Evolutionary conservation across 2,888 invertebrate genomes (phyloP), one percentile per base, ranked within the genome.

Genomic region (Metopia argyrocephala): DNA sequence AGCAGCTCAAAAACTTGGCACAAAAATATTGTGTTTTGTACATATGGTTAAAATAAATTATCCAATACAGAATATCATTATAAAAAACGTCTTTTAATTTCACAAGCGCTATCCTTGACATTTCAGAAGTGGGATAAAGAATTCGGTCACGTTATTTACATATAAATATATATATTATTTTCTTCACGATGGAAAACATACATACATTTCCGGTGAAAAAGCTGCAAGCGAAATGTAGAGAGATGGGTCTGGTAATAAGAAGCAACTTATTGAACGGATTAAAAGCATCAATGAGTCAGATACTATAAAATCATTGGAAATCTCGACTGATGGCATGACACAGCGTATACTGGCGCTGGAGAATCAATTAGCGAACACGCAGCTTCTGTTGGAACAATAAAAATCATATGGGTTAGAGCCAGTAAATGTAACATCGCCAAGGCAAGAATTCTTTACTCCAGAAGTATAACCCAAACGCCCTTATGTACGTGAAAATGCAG

Each of bases 111-210:
- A 18, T 48, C 6, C 18, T 48, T 48, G 31, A 31, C 6, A 31
- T 31, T 7, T 25, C 45, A 62, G 61, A 62, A 46, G 62, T 46
- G 62, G 46, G 62, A n/a, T 62, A 21, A 18, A 62, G 59, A 46
- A 62, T 62, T 62, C 23, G 45, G 12, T 25, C 18, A 3, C 46
- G 0, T 21, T 6, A 12, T 12, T 31, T 12, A 9, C 12, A 31
- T 31, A 31, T 31, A n/a, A n/a, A n/a, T n/a, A n/a, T n/a, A n/a
- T n/a, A n/a, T n/a, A n/a, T n/a, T n/a, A n/a, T 31, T 31, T 31
- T 31, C 9, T 59, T 31, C 31, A 21, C 18, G 21, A 62, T 62
- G 25, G 46, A 62, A 4, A 23, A 46, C 7, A 25, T 45, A 25
- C 62, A 25, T 3, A 25, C 62, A 25, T 23, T 46, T 0, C 45